Evolutionary conservation across 2,113 vertebrate genomes (phyloP).

Genomic region (Ciconia maguari): DNA sequence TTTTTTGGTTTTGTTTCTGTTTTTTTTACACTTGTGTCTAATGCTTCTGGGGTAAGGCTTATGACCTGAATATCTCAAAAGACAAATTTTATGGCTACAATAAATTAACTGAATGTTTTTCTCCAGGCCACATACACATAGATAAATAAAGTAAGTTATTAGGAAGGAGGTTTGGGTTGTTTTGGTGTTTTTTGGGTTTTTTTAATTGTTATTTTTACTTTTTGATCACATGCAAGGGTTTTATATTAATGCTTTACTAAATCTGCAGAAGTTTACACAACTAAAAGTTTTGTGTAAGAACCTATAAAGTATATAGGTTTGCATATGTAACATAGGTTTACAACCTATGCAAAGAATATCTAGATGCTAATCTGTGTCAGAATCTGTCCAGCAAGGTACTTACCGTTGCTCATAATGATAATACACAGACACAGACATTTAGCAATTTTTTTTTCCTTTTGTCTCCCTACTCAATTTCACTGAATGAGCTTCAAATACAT

Average conservation of each 20-base stretch:
- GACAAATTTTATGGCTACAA: not conserved
- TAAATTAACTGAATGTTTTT: not conserved
- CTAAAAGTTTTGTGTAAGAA: not conserved
- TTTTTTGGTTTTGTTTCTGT: not conserved
- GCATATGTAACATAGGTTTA: not conserved
- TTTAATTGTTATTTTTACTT: not conserved
- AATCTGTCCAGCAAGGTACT: not conserved
- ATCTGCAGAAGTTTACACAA: not conserved
- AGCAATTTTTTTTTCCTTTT: rapidly evolving
- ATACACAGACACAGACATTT: not conserved
- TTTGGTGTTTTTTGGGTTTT: no score
- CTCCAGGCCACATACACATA: not conserved
- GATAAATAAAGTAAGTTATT: not conserved
- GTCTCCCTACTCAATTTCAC: not conserved
- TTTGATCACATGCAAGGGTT: not conserved
- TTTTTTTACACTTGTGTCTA: not conserved
- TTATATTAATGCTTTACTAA: not conserved
- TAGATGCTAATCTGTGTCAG: not conserved
- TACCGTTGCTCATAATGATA: not conserved
- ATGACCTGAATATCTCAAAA: not conserved
- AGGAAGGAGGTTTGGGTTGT: not conserved
- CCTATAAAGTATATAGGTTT: not conserved
- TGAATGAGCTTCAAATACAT: not conserved
- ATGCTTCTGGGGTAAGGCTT: not conserved
- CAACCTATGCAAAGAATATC: not conserved